Evolutionary conservation across 2,888 invertebrate genomes (phyloP), one percentile per base, ranked within the genome.

Genomic region (Leucozona laternaria): DNA sequence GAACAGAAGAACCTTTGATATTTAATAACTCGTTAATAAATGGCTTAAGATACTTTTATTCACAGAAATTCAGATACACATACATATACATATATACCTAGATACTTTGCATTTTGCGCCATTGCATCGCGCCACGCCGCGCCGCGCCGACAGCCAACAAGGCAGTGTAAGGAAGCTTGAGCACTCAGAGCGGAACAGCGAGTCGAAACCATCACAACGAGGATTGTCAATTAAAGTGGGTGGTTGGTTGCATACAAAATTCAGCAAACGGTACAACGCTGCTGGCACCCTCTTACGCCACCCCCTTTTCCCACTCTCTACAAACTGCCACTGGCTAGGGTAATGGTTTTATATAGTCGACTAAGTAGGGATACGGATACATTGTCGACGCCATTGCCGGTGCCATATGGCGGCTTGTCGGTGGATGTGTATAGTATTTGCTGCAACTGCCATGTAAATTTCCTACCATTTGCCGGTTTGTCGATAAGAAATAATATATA

Each of bases 1-100:
- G 22, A 71, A 82, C 81, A 86, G 78, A 75, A 79, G 82, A 82
- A 81, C 82, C 86, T 86, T 86, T 86, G 86, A 86, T 86, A 86
- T 86, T 86, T 86, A 86, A 86, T 86, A 86, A 86, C 86, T 86
- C 78, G 78, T 75, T 79, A 81, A 77, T 79, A 79, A 73, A 66
- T 37, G 40, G 68, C 57, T 73, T 60, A 31, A 62, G 75, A 76
- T 70, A 75, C 60, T 70, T 48, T 20, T 50, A 53, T 70, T 48
- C 73, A 70, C 62, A 70, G 83, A 73, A 75, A 58, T 64, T 73
- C 34, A 60, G 17, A 68, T 78, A 45, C 72, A 77, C 22, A 53
- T 15, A 28, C n/a, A n/a, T n/a, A n/a, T n/a, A n/a, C n/a, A n/a
- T n/a, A n/a, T n/a, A n/a, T n/a, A n/a, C n/a, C 6, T 8, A 62